Conservation (phyloP, 2,797 vertebrate species). For the Harpagifer antarcticus region DNA sequence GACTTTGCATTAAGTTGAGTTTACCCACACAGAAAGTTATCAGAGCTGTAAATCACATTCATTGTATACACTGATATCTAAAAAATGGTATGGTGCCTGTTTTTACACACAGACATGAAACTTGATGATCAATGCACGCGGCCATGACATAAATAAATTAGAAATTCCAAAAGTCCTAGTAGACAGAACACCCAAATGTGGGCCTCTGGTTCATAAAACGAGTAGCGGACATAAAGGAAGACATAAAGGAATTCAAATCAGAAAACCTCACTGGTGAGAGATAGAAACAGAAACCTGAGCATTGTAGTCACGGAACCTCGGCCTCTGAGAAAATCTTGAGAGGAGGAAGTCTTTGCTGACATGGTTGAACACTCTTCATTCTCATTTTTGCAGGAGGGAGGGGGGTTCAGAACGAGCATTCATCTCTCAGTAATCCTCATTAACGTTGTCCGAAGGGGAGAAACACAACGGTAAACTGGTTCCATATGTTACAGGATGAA, state of each 20-base stretch:
- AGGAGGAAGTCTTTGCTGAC: constrained; percentile 25
- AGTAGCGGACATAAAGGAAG: constrained; percentile 22
- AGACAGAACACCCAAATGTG: constrained; percentile 26
- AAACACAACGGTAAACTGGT: constrained; percentile 52
- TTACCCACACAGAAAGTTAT: constrained; percentile 43
- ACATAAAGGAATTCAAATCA: constrained; percentile 31
- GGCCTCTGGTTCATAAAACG: constrained; percentile 30
- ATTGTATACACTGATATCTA: constrained; percentile 41
- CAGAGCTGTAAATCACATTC: constrained; percentile 39
- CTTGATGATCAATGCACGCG: constrained; percentile 33
- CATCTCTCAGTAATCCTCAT: constrained; percentile 59
- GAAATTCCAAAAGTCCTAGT: constrained; percentile 47
- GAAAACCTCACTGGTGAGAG: constrained; percentile 9
- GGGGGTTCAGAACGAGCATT: constrained; percentile 11
- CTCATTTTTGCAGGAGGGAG: constrained; percentile 4
- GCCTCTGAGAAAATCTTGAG: constrained; percentile 18
- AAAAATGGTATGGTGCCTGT: constrained; percentile 11
- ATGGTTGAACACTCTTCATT: constrained; percentile 32
- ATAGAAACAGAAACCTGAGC: constrained; percentile 33
- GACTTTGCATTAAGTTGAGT: constrained; percentile 30
- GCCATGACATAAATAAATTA: constrained; percentile 56
- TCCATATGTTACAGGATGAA: constrained; percentile 75
- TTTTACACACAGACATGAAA: constrained; percentile 30
- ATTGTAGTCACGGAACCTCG: constrained; percentile 29
- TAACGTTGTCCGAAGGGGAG: constrained; percentile 73